phyloP scores from a whole-genome alignment of 2,113 vertebrate genomes.

The Xiphias gladius region DNA sequence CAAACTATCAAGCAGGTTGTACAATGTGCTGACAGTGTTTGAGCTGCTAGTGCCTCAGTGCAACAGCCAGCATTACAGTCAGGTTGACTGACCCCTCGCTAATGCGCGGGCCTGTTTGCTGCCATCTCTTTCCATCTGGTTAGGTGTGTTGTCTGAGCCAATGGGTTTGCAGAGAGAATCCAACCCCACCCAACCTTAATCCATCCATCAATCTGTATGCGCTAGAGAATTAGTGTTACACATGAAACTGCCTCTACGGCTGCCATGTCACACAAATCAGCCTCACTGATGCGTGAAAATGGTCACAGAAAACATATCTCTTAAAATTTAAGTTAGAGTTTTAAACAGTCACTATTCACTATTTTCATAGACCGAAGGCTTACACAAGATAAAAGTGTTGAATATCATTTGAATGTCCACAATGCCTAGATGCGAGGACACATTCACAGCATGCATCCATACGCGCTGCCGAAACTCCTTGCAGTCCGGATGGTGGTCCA shows the following conservation, averaged over 20 bases:
- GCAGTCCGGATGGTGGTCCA: constrained; percentile 45
- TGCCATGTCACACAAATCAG: constrained; percentile 4
- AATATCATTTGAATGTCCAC: neutral
- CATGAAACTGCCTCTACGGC: neutral
- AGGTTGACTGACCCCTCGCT: neutral
- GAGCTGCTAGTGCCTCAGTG: neutral
- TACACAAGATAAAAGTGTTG: constrained; percentile 6
- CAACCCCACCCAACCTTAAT: constrained; percentile 12
- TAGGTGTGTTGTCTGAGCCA: constrained; percentile 19
- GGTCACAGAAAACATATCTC: neutral
- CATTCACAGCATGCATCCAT: constrained; percentile 19
- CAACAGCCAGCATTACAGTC: constrained; percentile 14
- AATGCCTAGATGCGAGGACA: neutral
- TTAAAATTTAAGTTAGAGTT: neutral
- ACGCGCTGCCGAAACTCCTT: constrained; percentile 21
- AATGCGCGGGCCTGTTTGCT: constrained; percentile 13
- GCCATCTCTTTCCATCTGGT: constrained; percentile 14
- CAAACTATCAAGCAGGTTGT: neutral
- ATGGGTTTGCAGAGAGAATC: neutral
- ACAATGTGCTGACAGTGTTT: neutral
- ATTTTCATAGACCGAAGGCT: neutral
- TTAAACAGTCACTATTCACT: neutral
- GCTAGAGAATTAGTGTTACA: neutral
- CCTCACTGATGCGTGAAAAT: neutral
- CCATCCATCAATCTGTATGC: neutral